Conservation (phyloP, 2,888 invertebrate species). For the Stenichneumon culpator region DNA sequence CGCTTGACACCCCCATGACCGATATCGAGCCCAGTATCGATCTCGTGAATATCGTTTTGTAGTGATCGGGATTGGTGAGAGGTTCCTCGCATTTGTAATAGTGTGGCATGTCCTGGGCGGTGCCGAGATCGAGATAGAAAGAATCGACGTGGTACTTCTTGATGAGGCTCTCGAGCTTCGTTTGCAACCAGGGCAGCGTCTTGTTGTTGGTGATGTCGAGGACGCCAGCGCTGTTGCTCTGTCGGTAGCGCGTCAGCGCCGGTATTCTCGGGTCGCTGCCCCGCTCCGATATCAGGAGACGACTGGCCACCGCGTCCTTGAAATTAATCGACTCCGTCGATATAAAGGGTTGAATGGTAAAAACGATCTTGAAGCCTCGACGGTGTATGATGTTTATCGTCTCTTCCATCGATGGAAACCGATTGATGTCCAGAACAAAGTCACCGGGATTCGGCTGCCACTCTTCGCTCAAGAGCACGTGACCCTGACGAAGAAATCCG, state of each 20-base stretch:
- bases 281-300: conserved; percentile 92
- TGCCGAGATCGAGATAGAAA: conserved; percentile 93
- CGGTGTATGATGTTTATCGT: conserved; percentile 93
- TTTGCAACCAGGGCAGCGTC: conserved; percentile 92
- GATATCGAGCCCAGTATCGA: conserved; percentile 88
- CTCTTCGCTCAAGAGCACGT: conserved; percentile 92
- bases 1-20: conserved; percentile 94
- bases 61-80: conserved; percentile 93
- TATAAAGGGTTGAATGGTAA: conserved; percentile 96
- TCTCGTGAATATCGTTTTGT: conserved; percentile 91
- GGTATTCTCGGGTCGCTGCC: conserved; percentile 93
- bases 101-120: conserved; percentile 94
- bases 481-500: conserved; percentile 92
- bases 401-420: conserved; percentile 92
- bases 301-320: conserved; percentile 91
- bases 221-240: conserved; percentile 92
- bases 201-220: conserved; percentile 94
- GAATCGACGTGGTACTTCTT: conserved; percentile 93
- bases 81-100: conserved; percentile 92
- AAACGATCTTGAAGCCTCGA: conserved; percentile 94
- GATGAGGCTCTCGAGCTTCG: conserved; percentile 90
- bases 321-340: conserved; percentile 94
- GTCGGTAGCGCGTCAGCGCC: conserved; percentile 92
- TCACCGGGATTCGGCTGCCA: conserved; percentile 96
- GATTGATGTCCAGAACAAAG: conserved; percentile 91